Conservation (phyloP, 2,888 invertebrate genomes). For the Lepidocyrtinus sp. region DNA sequence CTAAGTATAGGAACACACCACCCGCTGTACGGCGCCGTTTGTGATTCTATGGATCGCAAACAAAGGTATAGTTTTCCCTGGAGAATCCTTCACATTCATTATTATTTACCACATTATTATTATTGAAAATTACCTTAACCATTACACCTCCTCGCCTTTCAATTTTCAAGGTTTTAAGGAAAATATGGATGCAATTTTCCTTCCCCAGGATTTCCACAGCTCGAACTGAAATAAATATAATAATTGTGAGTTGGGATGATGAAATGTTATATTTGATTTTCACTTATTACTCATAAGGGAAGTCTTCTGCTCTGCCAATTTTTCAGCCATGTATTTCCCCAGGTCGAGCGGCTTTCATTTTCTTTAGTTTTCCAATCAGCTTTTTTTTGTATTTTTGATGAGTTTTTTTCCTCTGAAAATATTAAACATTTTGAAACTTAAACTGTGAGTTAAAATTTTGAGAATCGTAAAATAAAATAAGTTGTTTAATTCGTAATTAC, state of each 20-base stretch:
- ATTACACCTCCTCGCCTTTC: constrained; percentile 73
- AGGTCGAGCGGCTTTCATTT: constrained; percentile 49
- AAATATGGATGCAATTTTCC: constrained; percentile 71
- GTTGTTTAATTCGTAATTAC: constrained; percentile 13
- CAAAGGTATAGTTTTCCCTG: no score
- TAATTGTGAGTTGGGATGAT: no score
- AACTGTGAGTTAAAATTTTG: no score
- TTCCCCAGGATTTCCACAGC: constrained; percentile 71
- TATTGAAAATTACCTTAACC: constrained; percentile 71
- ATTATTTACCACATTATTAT: no score
- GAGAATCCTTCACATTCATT: no score
- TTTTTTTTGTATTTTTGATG: constrained; percentile 41
- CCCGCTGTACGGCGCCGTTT: constrained; percentile 73
- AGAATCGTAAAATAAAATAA: not conserved
- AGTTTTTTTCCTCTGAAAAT: constrained; percentile 29
- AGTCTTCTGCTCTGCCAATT: constrained; percentile 62
- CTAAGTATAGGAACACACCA: constrained; percentile 72
- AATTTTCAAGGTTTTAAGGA: constrained; percentile 72
- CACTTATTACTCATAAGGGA: constrained; percentile 56
- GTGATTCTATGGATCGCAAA: constrained; percentile 72
- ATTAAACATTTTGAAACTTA: constrained; percentile 9
- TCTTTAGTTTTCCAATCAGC: constrained; percentile 37
- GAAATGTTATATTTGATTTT: no score
- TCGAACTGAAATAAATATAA: constrained; percentile 69
- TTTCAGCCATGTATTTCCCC: constrained; percentile 61